phyloP scores from a whole-genome alignment of 2,888 invertebrate genomes.

The Apotomis turbidana region DNA sequence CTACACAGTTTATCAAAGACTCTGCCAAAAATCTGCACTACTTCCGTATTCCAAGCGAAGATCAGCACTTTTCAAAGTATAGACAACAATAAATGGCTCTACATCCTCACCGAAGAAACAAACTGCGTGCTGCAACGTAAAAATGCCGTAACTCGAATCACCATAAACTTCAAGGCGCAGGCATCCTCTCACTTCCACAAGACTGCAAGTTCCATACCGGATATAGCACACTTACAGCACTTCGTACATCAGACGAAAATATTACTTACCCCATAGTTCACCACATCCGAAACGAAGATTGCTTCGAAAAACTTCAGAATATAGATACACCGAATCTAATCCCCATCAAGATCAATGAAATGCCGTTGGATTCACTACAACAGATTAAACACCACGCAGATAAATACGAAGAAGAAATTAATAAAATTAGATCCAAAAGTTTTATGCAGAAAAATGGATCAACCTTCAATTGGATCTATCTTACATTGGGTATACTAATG shows the following conservation, averaged over 20 bases:
- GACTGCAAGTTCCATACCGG: slow-evolving; percentile 29
- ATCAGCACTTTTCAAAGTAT: slow-evolving; percentile 19
- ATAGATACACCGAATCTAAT: neutral
- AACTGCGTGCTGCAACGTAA: slow-evolving; percentile 23
- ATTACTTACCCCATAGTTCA: slow-evolving; percentile 19
- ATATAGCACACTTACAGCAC: slow-evolving; percentile 25
- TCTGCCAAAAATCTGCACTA: slow-evolving; percentile 11
- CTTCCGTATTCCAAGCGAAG: slow-evolving; percentile 9
- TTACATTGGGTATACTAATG: neutral
- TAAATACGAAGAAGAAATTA: slow-evolving; percentile 1
- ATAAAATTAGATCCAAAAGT: neutral
- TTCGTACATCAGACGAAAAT: slow-evolving; percentile 6
- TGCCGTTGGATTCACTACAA: slow-evolving; percentile 21
- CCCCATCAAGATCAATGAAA: neutral
- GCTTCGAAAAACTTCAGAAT: slow-evolving; percentile 12
- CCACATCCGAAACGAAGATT: slow-evolving; percentile 23
- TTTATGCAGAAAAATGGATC: slow-evolving; percentile 6
- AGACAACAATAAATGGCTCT: slow-evolving; percentile 15
- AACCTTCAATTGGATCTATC: slow-evolving; percentile 6
- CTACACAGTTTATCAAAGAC: neutral
- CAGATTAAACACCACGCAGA: slow-evolving; percentile 11
- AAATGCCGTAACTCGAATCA: slow-evolving; percentile 8
- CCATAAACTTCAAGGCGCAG: slow-evolving; percentile 22
- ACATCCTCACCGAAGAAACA: slow-evolving; percentile 5
- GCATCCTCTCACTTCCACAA: slow-evolving; percentile 2